These are phyloP conservation scores for Trichacis sp. DNA, from an alignment of 2,888 invertebrate genomes.

Conservation along the genomic window DNA sequence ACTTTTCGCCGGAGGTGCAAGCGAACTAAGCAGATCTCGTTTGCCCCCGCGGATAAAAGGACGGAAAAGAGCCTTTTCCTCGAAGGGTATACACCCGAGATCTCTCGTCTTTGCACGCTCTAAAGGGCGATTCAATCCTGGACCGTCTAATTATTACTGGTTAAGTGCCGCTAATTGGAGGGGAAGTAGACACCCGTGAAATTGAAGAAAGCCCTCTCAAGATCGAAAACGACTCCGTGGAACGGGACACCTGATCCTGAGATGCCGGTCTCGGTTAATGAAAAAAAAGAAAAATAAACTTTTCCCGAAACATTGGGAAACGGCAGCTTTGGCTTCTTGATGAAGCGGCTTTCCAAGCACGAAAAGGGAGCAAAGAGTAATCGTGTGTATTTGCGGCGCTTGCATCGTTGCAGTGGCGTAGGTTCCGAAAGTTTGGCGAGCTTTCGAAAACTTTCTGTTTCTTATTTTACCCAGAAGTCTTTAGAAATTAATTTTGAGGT, in stretches of 20 bases:
- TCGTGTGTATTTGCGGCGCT: no score
- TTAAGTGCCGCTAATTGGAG: conserved; percentile 65
- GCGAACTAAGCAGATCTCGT: conserved; percentile 27
- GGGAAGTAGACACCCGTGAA: conserved; percentile 61
- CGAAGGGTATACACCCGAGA: conserved; percentile 18
- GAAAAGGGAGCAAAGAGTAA: no score
- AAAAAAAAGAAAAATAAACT: no score
- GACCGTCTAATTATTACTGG: conserved; percentile 64
- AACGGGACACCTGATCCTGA: conserved; percentile 33
- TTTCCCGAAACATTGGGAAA: no score
- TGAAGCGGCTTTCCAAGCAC: no score
- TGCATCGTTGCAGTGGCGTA: no score
- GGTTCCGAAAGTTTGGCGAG: no score
- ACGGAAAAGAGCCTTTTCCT: conserved; percentile 30
- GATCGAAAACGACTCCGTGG: conserved; percentile 25
- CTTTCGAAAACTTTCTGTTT: no score
- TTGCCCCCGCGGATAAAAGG: conserved; percentile 39
- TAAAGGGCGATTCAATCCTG: conserved; percentile 56
- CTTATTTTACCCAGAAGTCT: no score
- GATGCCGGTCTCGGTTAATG: conserved; percentile 4
- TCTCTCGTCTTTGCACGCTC: conserved; percentile 52
- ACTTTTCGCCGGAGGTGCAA: conserved; percentile 42
- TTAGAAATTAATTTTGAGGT: no score
- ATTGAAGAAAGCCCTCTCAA: conserved; percentile 58
- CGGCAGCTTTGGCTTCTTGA: no score